Evolutionary conservation across 1,140 invertebrate species (phyloP), one percentile per base, ranked within the genome.

Genomic region (Drosophila eugracilis): DNA sequence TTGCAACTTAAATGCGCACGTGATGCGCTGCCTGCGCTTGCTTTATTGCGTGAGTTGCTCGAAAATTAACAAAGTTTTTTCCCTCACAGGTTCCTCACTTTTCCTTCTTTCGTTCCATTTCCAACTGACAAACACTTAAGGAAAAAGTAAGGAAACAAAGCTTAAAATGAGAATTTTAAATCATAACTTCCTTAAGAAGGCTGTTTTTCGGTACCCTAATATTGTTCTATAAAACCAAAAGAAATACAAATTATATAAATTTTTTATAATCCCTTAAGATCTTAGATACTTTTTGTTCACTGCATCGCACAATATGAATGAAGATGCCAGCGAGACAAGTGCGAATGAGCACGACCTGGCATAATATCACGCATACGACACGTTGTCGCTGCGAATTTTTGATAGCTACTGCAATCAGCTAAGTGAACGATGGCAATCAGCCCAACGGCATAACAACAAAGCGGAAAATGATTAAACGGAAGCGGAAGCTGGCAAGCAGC

Each of bases 1-100:
- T 86, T 81, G 81, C 81, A 85, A 85, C 81, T 85, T 85, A 85
- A 85, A 85, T 81, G 73, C 81, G 81, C 81, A 85, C 81, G 81
- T 85, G 81, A 86, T 76, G 69, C 81, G 69, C 72, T 74, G 81
- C 62, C 62, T 69, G 49, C 58, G 77, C 60, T 73, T 86, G 81
- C 73, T 86, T 86, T 85, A 86, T 86, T 77, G 81, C 81, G 67
- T 77, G 81, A 75, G 75, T 77, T 69, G 63, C 57, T 66, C 42
- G 58, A 81, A 85, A 85, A 85, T 86, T 85, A 85, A 77, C 81
- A 74, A 70, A 69, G 58, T 76, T 76, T 75, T 57, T 75, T 22
- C 26, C 22, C 41, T n/a, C n/a, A n/a, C 63, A 65, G 59, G 37
- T 32, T 32, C 34, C 37, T 26, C 4, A 28, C 19, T 41, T 36